These are phyloP conservation scores for Basileuterus tristriatus DNA, from an alignment of 2,797 vertebrate species.

Conservation along the genomic window DNA sequence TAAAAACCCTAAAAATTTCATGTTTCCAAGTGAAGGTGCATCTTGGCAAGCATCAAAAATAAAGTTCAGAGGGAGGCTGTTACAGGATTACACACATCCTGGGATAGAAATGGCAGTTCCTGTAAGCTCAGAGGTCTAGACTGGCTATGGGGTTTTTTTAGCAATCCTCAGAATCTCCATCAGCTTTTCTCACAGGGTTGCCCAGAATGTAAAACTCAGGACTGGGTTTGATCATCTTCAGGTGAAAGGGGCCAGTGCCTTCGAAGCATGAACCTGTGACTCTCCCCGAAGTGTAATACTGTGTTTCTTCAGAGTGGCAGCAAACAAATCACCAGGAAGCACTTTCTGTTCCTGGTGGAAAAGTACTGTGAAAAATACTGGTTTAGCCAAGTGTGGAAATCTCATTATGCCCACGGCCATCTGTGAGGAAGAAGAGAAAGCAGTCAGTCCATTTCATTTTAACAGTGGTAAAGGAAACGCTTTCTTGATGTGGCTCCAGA, in stretches of 20 bases:
- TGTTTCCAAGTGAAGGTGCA: neutral
- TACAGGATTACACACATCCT: accelerated
- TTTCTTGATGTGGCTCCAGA: neutral
- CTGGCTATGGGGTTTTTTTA: neutral
- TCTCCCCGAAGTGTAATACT: neutral
- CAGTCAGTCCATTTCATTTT: neutral
- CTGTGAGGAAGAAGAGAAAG: neutral
- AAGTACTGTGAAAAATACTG: neutral
- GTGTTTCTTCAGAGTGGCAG: neutral
- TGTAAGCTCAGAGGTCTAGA: neutral
- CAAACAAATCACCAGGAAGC: neutral
- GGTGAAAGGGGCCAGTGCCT: neutral
- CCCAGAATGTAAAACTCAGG: neutral
- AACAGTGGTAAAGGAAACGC: neutral
- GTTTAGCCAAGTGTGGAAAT: neutral
- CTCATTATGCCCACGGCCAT: neutral
- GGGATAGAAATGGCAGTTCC: neutral
- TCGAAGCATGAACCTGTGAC: neutral
- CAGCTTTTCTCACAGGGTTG: neutral
- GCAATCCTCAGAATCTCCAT: neutral
- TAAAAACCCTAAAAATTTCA: neutral
- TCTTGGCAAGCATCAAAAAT: neutral
- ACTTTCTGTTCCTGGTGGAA: neutral
- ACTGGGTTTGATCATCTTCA: neutral
- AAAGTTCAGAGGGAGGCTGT: neutral